These are phyloP conservation scores for Dolichopus griseipennis DNA, from an alignment of 2,888 invertebrate species.

Conservation along the genomic window DNA sequence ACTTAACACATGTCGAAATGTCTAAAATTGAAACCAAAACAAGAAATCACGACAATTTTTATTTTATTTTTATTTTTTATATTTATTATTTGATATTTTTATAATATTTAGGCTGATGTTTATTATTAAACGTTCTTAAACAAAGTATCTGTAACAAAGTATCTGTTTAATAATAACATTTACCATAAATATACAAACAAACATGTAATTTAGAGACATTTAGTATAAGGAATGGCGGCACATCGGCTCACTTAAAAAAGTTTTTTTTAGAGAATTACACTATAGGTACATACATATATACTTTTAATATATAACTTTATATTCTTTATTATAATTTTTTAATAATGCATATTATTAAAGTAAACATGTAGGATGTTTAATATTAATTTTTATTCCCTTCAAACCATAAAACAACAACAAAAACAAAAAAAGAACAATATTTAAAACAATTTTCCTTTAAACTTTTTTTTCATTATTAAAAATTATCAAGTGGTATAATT, in stretches of 20 bases:
- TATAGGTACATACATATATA: not conserved
- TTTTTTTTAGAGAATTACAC: not conserved
- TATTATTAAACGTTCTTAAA: no score
- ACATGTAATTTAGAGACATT: no score
- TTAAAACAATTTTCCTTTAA: no score
- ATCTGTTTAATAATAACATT: no score
- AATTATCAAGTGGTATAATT: not conserved
- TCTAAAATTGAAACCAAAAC: slow-evolving; percentile 15
- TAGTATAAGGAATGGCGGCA: not conserved
- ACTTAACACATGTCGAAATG: slow-evolving; percentile 18
- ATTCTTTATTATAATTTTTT: no score
- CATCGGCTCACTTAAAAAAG: not conserved
- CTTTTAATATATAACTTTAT: not conserved
- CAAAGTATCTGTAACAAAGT: no score
- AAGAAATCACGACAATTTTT: slow-evolving; percentile 13
- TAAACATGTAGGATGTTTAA: not conserved
- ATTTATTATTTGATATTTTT: not conserved
- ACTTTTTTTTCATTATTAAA: not conserved
- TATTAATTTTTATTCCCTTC: not conserved
- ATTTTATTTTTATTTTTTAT: no score
- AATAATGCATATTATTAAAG: not conserved
- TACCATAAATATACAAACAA: no score
- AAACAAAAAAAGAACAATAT: no score
- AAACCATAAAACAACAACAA: not conserved
- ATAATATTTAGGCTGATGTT: no score